Evolutionary conservation across 2,113 vertebrate species (phyloP), one percentile per base, ranked within the genome.

Genomic region (Phocoena sinus): DNA sequence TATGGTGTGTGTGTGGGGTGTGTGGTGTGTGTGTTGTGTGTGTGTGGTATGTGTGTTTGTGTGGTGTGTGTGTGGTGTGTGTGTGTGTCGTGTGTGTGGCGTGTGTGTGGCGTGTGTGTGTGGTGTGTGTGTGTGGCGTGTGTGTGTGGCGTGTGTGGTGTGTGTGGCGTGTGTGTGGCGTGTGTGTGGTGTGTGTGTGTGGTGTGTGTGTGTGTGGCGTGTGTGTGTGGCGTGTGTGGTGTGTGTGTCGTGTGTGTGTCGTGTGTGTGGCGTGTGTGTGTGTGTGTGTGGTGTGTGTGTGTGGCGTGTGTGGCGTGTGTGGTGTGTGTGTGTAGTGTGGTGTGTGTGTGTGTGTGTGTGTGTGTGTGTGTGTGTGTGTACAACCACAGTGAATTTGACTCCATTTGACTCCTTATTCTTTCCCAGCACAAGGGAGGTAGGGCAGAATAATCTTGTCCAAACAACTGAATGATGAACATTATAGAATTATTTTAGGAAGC

Each of bases 401-500:
- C 47, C 36, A 8, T 25, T 2, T 33, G 38, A 41, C 17, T 65
- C 38, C 36, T 67, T 23, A 28, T 36, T 74, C 60, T 53, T 56
- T 11, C 65, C 44, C 26, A 74, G 47, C 63, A 68, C 44, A 26
- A 63, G 28, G 44, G n/a, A n/a, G 36, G 86, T 6, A 63, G 63
- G 31, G 41, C 18, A 81, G 70, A 91, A 80, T 21, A 71, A 62
- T 89, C 26, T 82, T 21, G 4, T 70, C 53, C 77, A 81, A 84
- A 84, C 65, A 90, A 65, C 1, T 62, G 84, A 65, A 88, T 63
- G 82, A 53, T 33, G 25, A 92, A 60, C 15, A 62, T 60, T 13
- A 77, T 1, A 38, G 63, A 56, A 74, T 87, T 76, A 91, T 81
- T 92, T 94, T 67, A 65, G 94, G 36, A 68, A 74, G 63, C 11